Evolutionary conservation across 2,113 vertebrate species (phyloP).

Genomic region (Notothenia coriiceps): DNA sequence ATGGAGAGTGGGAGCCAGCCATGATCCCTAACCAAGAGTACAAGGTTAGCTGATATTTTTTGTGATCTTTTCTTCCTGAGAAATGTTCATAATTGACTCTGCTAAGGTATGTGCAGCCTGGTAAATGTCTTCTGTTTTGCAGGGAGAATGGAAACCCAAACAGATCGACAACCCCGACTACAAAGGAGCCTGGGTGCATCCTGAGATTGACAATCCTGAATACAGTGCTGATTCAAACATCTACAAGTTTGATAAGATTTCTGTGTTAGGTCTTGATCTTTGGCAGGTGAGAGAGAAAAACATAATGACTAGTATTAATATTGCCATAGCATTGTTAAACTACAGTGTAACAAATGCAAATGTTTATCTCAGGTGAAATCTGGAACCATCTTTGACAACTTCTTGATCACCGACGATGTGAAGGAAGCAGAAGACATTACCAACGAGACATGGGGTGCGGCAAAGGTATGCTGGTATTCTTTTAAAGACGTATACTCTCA

Average conservation of each 20-base stretch:
- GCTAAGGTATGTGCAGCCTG: neutral
- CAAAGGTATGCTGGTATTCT: slow-evolving; percentile 77
- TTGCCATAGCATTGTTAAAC: neutral
- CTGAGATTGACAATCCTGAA: slow-evolving; percentile 86
- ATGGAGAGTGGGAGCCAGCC: slow-evolving; percentile 86
- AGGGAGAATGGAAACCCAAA: slow-evolving; percentile 89
- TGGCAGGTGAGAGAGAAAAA: slow-evolving; percentile 87
- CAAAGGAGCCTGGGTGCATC: slow-evolving; percentile 88
- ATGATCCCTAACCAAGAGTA: slow-evolving; percentile 88
- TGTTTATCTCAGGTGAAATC: slow-evolving; percentile 86
- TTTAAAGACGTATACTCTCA: neutral
- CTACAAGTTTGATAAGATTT: slow-evolving; percentile 87
- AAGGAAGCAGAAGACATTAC: slow-evolving; percentile 87
- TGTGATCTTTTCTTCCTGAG: neutral
- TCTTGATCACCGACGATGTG: slow-evolving; percentile 86
- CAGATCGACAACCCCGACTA: slow-evolving; percentile 87
- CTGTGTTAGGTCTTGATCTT: slow-evolving; percentile 88
- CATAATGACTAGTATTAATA: neutral
- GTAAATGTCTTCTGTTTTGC: slow-evolving; percentile 23
- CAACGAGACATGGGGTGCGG: slow-evolving; percentile 87
- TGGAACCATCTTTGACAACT: slow-evolving; percentile 92
- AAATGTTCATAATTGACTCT: neutral
- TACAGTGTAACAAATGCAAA: neutral
- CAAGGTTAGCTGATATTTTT: slow-evolving; percentile 77
- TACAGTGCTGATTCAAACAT: slow-evolving; percentile 81